A percentile compares a stretch with the other conserved stretches of the same genome.
phyloP scores from a whole-genome alignment of 2,888 invertebrate genomes.

The Netelia fuscicornis region DNA sequence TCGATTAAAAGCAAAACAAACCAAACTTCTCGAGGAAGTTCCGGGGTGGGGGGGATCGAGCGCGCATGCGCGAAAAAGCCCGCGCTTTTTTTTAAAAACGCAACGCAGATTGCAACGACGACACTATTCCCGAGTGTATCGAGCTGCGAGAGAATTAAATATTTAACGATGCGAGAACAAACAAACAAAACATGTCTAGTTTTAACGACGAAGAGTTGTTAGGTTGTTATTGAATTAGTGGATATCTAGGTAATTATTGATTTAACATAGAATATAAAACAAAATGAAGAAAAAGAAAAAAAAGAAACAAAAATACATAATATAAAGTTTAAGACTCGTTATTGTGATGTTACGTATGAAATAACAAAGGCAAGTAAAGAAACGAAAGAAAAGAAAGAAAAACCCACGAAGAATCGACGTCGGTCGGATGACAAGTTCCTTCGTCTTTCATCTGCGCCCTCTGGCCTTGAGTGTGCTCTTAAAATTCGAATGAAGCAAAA shows the following conservation, averaged over 20 bases:
- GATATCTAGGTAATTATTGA: constrained; percentile 84
- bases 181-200: constrained; percentile 71
- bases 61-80: neutral
- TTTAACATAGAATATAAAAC: constrained; percentile 85
- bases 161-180: constrained; percentile 21
- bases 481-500: constrained; percentile 17
- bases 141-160: constrained; percentile 8
- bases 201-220: constrained; percentile 75
- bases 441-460: neutral
- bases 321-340: constrained; percentile 82
- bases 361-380: constrained; percentile 36
- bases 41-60: constrained; percentile 5
- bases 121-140: neutral
- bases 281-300: constrained; percentile 76
- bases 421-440: constrained; percentile 4
- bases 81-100: constrained; percentile 17
- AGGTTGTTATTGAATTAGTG: constrained; percentile 77
- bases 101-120: neutral
- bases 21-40: constrained; percentile 10
- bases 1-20: constrained; percentile 26
- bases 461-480: constrained; percentile 5
- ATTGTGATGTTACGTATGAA: constrained; percentile 76
- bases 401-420: constrained; percentile 26
- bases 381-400: neutral
- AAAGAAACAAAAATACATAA: constrained; percentile 75